These are phyloP conservation scores for Chalcis sispes DNA, from an alignment of 2,888 invertebrate species.

Conservation along the genomic window DNA sequence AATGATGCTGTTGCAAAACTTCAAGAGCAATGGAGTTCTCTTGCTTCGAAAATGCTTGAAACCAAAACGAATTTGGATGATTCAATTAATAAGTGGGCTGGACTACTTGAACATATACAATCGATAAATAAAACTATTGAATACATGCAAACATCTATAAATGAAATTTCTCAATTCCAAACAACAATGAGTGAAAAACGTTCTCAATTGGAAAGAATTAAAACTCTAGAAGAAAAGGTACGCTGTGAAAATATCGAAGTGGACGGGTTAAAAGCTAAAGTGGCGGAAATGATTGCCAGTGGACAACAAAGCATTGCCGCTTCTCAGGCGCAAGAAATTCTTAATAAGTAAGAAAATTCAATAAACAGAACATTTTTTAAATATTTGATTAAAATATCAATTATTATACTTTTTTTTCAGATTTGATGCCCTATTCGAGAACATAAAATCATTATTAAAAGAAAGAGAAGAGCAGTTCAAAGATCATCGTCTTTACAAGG, in stretches of 20 bases:
- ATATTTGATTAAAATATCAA: background rate
- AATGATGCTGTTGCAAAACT: conserved; percentile 88
- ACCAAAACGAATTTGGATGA: conserved; percentile 92
- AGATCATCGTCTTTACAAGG: conserved; percentile 92
- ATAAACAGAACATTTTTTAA: background rate
- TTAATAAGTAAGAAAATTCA: conserved; percentile 78
- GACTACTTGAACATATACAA: conserved; percentile 91
- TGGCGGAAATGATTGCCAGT: conserved; percentile 89
- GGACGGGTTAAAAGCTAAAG: conserved; percentile 89
- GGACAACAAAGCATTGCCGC: conserved; percentile 91
- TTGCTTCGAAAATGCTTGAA: conserved; percentile 92
- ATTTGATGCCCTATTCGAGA: conserved; percentile 88
- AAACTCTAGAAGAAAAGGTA: conserved; percentile 90
- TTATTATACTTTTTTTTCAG: conserved; percentile 65
- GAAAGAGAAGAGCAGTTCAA: conserved; percentile 92
- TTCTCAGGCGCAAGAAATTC: conserved; percentile 89
- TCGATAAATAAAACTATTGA: conserved; percentile 88
- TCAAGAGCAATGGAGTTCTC: conserved; percentile 93
- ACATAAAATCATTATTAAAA: conserved; percentile 83
- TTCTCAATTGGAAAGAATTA: conserved; percentile 89
- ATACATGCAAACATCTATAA: conserved; percentile 85
- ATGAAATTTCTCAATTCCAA: conserved; percentile 86
- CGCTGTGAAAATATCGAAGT: conserved; percentile 94
- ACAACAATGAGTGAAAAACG: conserved; percentile 91
- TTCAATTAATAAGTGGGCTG: conserved; percentile 93